phyloP scores from a whole-genome alignment of 2,113 vertebrate genomes.

The Apteryx owenii region DNA sequence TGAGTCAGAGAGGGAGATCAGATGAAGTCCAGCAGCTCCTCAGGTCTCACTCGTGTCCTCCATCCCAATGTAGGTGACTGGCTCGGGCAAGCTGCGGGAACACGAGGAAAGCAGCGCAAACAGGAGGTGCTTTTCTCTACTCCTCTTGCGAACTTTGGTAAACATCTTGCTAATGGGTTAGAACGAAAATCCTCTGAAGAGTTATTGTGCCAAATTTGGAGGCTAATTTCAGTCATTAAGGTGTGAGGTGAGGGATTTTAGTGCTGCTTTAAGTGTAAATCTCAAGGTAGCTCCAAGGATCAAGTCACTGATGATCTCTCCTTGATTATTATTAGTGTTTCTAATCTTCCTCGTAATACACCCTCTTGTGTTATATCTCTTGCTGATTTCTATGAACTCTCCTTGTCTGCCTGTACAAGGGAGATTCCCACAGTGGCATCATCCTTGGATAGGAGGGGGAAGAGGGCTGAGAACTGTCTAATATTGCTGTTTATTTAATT shows the following conservation, averaged over 20 bases:
- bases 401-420: neutral
- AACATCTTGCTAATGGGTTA: neutral
- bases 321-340: constrained; percentile 48
- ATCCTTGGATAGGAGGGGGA: neutral
- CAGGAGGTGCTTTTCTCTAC: neutral
- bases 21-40: neutral
- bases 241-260: constrained; percentile 32
- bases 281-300: constrained; percentile 2
- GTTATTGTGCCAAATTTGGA: constrained; percentile 37
- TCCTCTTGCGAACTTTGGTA: constrained; percentile 5
- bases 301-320: neutral
- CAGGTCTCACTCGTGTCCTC: accelerated
- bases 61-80: neutral
- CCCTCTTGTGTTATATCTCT: constrained; percentile 2
- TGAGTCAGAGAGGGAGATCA: neutral
- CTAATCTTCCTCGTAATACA: constrained; percentile 14
- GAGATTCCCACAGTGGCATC: constrained; percentile 16
- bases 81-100: neutral
- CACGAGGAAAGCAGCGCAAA: neutral
- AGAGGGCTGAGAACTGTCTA: neutral
- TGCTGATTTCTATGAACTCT: constrained; percentile 24
- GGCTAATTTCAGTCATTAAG: constrained; percentile 49
- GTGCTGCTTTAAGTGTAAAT: constrained; percentile 27
- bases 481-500: constrained; percentile 10
- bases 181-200: constrained; percentile 35